These are phyloP conservation scores for Drosophila funebris DNA, from an alignment of 1,140 invertebrate species.

Conservation along the genomic window DNA sequence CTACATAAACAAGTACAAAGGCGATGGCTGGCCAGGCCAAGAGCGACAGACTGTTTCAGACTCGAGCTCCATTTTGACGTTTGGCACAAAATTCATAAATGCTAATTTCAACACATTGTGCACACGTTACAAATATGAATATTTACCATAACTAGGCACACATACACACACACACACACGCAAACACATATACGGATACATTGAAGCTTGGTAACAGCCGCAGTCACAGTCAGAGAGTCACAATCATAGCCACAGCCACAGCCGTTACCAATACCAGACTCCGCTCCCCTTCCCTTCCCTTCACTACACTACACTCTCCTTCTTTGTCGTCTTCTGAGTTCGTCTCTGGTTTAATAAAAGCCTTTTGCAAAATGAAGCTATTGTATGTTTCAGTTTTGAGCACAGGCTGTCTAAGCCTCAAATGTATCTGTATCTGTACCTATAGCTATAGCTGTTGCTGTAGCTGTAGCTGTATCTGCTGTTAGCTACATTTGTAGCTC, in stretches of 20 bases:
- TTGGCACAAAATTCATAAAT: conserved; percentile 82
- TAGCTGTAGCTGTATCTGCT: conserved; percentile 29
- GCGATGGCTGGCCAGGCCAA: conserved; percentile 10
- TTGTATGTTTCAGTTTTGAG: conserved; percentile 70
- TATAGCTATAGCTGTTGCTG: conserved; percentile 24
- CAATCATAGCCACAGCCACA: conserved; percentile 23
- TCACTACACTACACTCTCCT: background rate
- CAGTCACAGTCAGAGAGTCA: conserved; percentile 1
- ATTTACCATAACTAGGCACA: conserved; percentile 78
- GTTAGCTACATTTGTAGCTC: conserved; percentile 15
- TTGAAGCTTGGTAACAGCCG: conserved; percentile 17
- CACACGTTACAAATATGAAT: conserved; percentile 82
- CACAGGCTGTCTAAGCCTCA: conserved; percentile 48
- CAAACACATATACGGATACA: background rate
- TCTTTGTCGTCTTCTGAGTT: conserved; percentile 1
- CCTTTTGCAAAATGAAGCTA: conserved; percentile 79
- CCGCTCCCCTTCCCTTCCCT: too few species aligned
- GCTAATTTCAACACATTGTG: conserved; percentile 82
- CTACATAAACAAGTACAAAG: conserved; percentile 41
- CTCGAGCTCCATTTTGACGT: conserved; percentile 56
- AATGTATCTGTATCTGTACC: conserved; percentile 23
- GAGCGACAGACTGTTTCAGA: conserved; percentile 36
- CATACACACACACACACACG: conserved; percentile 50
- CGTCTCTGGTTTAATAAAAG: conserved; percentile 76
- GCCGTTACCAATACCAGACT: conserved; percentile 20